Conservation (phyloP, 2,888 invertebrate genomes). For the Cerastis leucographa region DNA sequence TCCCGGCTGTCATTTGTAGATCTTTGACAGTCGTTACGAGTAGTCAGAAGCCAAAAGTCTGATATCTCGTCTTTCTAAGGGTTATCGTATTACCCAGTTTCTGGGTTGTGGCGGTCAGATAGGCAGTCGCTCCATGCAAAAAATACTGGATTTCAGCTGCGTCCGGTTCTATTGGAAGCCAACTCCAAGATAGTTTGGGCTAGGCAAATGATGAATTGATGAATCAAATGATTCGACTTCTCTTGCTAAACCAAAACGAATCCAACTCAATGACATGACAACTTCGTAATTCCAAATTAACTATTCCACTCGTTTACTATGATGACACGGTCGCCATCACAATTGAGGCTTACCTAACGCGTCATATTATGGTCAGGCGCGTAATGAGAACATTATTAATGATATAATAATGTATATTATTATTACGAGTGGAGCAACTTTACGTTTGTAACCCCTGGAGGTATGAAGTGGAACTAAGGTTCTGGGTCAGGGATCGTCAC, state of each 20-base stretch:
- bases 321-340: slow-evolving; percentile 39
- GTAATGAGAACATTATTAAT: slow-evolving; percentile 44
- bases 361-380: slow-evolving; percentile 17
- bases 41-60: too few species aligned
- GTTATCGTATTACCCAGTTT: too few species aligned
- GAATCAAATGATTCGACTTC: too few species aligned
- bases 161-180: too few species aligned
- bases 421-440: slow-evolving; percentile 19
- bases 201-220: too few species aligned
- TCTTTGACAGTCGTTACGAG: too few species aligned
- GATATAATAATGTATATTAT: slow-evolving; percentile 19
- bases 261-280: slow-evolving; percentile 22
- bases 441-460: slow-evolving; percentile 20
- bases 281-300: slow-evolving; percentile 32
- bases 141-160: too few species aligned
- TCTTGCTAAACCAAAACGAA: neutral
- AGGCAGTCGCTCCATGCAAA: too few species aligned
- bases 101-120: too few species aligned
- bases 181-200: too few species aligned
- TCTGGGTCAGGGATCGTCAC: slow-evolving; percentile 46
- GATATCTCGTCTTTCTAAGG: too few species aligned
- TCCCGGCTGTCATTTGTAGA: too few species aligned
- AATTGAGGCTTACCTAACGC: slow-evolving; percentile 39
- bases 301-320: slow-evolving; percentile 27
- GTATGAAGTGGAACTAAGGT: neutral